A percentile compares a stretch with the other conserved stretches of the same genome.
Conservation (phyloP, 2,888 invertebrate genomes). For the Nemotelus nigrinus region DNA sequence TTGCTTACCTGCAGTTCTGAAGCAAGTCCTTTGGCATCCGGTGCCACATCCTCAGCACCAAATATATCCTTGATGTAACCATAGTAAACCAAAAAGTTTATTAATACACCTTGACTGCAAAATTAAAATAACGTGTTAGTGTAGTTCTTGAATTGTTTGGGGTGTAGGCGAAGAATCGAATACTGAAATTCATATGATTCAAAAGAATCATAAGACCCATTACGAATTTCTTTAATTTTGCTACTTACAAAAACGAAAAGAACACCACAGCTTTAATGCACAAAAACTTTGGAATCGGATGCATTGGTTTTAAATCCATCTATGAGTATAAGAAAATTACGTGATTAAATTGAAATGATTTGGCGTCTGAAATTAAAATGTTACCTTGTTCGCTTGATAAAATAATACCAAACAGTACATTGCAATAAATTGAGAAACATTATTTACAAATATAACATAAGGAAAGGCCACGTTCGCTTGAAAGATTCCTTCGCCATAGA, state of each 20-base stretch:
- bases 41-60: slow-evolving; percentile 73
- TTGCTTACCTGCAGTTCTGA: slow-evolving; percentile 82
- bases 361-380: neutral
- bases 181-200: too few relatives aligned
- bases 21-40: slow-evolving; percentile 78
- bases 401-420: slow-evolving; percentile 97
- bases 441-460: slow-evolving; percentile 88
- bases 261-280: slow-evolving; percentile 98
- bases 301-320: slow-evolving; percentile 86
- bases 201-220: neutral
- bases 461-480: slow-evolving; percentile 86
- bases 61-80: slow-evolving; percentile 82
- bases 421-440: slow-evolving; percentile 93
- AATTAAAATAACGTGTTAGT: slow-evolving; percentile 50
- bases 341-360: neutral
- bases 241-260: slow-evolving; percentile 96
- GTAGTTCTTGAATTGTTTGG: neutral
- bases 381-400: slow-evolving; percentile 85
- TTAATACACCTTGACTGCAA: slow-evolving; percentile 89
- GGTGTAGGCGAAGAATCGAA: slow-evolving; percentile 30
- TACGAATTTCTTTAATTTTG: neutral
- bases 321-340: slow-evolving; percentile 44
- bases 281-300: slow-evolving; percentile 93
- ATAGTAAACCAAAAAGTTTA: slow-evolving; percentile 86
- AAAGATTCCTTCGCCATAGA: slow-evolving; percentile 93